Base-by-base conservation (phyloP, 2,888 invertebrate species). In the Sabatieria punctata region DNA sequence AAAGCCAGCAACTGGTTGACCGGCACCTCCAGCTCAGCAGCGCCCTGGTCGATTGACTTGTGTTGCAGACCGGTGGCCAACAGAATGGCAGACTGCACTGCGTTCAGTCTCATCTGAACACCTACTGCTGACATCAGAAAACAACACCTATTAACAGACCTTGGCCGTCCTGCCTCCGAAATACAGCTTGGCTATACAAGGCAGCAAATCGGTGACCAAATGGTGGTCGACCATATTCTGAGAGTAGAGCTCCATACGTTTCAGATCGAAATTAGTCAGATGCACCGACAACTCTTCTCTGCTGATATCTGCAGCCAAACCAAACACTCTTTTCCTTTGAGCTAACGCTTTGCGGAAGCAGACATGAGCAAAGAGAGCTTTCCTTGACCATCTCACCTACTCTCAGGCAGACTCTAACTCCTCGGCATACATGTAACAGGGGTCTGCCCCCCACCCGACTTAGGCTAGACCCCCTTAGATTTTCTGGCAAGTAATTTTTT, bases 191-290 rank as follows among this genome's bases (percentile, higher is more conserved):
- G 84, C 78, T 1, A 95, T 64, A 0, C 78, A 75, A 0, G 80
- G 78, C 41, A 93, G 69, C 43, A 95, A 70, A 68, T 95, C 95
- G 52, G 82, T 76, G 36, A 97, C 79, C 25, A 93, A 75, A 54
- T 89, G 79, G 71, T 88, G 85, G 71, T 97, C 95, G 0, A 82
- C 82, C 71, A 91, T 79, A 67, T 93, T 91, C 19, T 82, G 77
- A 27, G 82, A 75, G 68, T 93, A 97, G 61, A 82, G 75, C 66
- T 91, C 85, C 45, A 97, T 68, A 1, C 95, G 74, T 59, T 82
- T 78, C 49, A 91, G 63, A 66, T 95, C 93, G 60, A 86, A 85
- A 0, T 77, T 77, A 0, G 82, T 78, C 30, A 95, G 71, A 52
- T 78, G 73, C 1, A 76, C 71, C 47, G 79, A 77, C 46, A 93